Percentiles rank a stretch among this genome's conserved stretches.
phyloP scores from a whole-genome alignment of 2,888 invertebrate species.

The Loripinus fragilis region DNA sequence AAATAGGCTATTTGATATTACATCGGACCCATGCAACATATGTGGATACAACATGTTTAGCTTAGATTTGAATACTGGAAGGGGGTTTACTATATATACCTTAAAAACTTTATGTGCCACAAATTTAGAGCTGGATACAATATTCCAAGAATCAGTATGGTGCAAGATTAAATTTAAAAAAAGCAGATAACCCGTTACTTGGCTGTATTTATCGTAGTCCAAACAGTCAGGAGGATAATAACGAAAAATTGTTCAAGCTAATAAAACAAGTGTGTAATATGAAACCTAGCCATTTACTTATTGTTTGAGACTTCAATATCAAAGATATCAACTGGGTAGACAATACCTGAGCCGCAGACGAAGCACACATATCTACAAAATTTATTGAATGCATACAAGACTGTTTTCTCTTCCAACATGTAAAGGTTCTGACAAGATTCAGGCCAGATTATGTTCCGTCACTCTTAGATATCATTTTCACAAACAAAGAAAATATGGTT shows the following conservation, averaged over 20 bases:
- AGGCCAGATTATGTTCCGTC: background rate
- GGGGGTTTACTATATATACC: background rate
- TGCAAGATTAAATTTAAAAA: background rate
- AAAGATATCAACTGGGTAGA: background rate
- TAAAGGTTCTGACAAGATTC: background rate
- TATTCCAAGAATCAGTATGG: background rate
- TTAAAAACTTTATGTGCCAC: background rate
- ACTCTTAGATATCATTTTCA: conserved; percentile 16
- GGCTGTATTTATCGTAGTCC: background rate
- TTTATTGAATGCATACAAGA: conserved; percentile 17
- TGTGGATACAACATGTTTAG: background rate
- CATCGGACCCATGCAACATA: background rate
- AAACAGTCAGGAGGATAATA: background rate
- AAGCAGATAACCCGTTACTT: background rate
- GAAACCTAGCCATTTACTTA: background rate
- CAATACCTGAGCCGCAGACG: background rate
- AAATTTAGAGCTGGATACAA: background rate
- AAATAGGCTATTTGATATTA: background rate
- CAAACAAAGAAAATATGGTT: conserved; percentile 8
- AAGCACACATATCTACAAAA: background rate
- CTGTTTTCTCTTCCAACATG: conserved; percentile 4
- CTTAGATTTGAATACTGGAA: background rate
- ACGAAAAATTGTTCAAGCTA: background rate
- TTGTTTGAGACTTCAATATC: background rate
- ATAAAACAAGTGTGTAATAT: background rate